A percentile compares a stretch with the other conserved stretches of the same genome.
These are phyloP conservation scores for Subanguina moxae DNA, from an alignment of 1,140 invertebrate genomes.

Conservation along the genomic window DNA sequence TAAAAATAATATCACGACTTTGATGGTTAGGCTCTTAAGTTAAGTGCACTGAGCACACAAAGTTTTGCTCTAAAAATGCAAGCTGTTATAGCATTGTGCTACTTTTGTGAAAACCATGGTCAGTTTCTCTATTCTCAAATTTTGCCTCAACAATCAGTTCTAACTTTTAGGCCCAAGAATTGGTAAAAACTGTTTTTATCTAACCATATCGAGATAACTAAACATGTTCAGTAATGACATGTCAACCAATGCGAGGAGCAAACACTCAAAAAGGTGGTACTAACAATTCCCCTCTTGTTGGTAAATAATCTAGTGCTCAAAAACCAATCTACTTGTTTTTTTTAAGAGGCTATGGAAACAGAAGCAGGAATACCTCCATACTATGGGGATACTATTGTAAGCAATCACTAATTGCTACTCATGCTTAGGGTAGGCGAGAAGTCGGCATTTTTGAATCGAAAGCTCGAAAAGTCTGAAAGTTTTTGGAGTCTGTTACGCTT, in stretches of 20 bases:
- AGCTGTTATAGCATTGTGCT: conserved; percentile 34
- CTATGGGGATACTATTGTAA: conserved; percentile 24
- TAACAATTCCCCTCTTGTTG: background rate
- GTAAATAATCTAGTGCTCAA: conserved; percentile 10
- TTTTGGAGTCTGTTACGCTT: too few relatives aligned
- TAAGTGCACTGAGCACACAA: too few relatives aligned
- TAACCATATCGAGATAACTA: too few relatives aligned
- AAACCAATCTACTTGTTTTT: background rate
- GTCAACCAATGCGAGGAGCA: conserved; percentile 32
- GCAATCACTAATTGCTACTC: too few relatives aligned
- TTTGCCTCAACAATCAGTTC: background rate
- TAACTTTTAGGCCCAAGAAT: background rate
- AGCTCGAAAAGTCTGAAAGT: too few relatives aligned
- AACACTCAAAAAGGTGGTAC: background rate
- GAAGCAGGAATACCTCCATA: conserved; percentile 7
- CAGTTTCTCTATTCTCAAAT: conserved; percentile 15
- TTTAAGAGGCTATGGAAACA: background rate
- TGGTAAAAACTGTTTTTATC: background rate
- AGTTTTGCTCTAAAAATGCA: conserved; percentile 22
- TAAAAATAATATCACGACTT: too few relatives aligned
- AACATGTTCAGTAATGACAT: conserved; percentile 16
- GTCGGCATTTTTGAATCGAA: too few relatives aligned
- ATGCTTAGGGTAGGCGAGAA: too few relatives aligned
- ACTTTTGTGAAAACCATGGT: conserved; percentile 43
- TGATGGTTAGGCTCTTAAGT: too few relatives aligned